Conservation (phyloP, 2,113 vertebrate genomes). For the Pao palembangensis region DNA sequence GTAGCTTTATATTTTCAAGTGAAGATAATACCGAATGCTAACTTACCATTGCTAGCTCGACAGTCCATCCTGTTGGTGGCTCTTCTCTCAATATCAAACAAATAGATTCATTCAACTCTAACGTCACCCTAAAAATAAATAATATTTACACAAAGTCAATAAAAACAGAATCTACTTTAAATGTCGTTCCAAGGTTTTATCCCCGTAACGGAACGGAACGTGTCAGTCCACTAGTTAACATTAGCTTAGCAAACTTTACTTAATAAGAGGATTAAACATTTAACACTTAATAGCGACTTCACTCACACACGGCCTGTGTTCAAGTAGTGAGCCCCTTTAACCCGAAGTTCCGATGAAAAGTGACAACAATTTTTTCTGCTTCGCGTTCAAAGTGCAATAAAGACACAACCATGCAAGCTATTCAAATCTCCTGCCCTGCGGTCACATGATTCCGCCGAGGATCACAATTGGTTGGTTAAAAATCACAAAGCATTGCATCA, state of each 20-base stretch:
- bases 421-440: constrained; percentile 71
- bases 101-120: constrained; percentile 13
- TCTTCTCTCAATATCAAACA: constrained; percentile 1
- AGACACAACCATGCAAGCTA: constrained; percentile 28
- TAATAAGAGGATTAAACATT: too few species aligned
- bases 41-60: constrained; percentile 39
- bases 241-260: neutral
- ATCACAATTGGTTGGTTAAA: constrained; percentile 54
- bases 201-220: too few species aligned
- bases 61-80: constrained; percentile 40
- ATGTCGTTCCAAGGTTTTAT: too few species aligned
- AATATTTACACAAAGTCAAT: neutral
- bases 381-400: constrained; percentile 23
- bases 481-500: neutral
- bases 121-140: neutral
- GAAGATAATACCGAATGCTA: neutral
- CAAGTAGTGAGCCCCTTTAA: too few species aligned
- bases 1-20: accelerated
- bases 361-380: constrained; percentile 2
- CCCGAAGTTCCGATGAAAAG: neutral
- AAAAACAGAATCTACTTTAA: neutral
- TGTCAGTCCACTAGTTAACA: neutral
- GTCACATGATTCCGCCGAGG: constrained; percentile 43
- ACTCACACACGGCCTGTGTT: too few species aligned
- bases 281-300: too few species aligned